Evolutionary conservation across 2,113 vertebrate genomes (phyloP).

Genomic region (Furnarius figulus): DNA sequence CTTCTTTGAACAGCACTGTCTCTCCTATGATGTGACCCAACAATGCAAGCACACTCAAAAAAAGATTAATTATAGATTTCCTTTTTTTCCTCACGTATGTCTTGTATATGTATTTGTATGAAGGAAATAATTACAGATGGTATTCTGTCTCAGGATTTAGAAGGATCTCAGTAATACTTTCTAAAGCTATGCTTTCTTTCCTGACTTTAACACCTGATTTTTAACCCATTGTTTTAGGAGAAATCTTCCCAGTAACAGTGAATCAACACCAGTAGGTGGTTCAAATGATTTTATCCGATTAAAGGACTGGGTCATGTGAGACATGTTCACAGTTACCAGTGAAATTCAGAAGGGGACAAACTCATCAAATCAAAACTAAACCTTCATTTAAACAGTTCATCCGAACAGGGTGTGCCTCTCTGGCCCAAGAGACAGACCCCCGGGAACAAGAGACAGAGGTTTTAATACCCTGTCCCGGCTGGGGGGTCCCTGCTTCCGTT

Average conservation of each 20-base stretch:
- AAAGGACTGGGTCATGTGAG: background rate
- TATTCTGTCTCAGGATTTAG: background rate
- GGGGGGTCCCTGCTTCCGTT: too few species aligned
- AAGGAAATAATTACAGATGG: background rate
- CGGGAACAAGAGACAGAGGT: too few species aligned
- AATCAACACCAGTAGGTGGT: background rate
- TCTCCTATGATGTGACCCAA: background rate
- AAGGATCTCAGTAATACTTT: background rate
- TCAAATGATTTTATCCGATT: background rate
- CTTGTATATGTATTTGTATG: background rate
- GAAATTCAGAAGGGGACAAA: too few species aligned
- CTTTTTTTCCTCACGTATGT: background rate
- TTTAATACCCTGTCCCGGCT: too few species aligned
- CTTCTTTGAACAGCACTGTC: background rate
- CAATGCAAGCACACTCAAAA: background rate
- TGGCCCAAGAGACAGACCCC: too few species aligned
- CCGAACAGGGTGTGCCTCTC: too few species aligned
- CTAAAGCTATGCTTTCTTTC: background rate
- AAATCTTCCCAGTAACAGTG: background rate
- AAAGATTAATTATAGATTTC: background rate
- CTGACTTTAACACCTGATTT: background rate
- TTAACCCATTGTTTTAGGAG: background rate
- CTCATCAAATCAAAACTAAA: too few species aligned
- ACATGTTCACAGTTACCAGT: too few species aligned
- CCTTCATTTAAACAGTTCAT: too few species aligned